A percentile compares a stretch with the other conserved stretches of the same genome.
These are phyloP conservation scores for Gibbula magus DNA, from an alignment of 2,888 invertebrate species.

Conservation along the genomic window DNA sequence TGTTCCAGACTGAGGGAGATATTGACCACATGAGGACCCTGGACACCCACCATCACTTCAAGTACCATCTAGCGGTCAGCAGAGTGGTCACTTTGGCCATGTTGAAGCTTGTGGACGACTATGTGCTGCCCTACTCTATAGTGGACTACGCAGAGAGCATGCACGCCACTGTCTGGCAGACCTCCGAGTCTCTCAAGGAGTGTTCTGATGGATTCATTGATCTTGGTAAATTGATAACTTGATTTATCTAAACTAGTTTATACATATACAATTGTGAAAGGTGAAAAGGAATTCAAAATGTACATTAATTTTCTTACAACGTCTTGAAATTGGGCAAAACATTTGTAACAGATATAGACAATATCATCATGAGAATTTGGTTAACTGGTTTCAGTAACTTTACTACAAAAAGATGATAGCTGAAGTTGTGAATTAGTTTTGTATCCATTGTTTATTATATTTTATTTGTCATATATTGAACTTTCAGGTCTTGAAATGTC, in stretches of 20 bases:
- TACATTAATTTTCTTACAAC: no score
- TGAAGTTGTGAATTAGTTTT: no score
- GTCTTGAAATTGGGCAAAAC: no score
- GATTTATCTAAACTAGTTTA: background rate
- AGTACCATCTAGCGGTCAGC: constrained; percentile 46
- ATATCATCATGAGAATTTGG: no score
- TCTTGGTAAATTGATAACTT: constrained; percentile 25
- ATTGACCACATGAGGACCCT: constrained; percentile 27
- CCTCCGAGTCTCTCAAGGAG: constrained; percentile 29
- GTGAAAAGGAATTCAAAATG: no score
- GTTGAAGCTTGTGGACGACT: constrained; percentile 44
- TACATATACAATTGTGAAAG: no score
- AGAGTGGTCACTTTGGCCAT: constrained; percentile 44
- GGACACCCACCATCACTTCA: constrained; percentile 43
- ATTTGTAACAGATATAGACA: no score
- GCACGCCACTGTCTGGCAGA: constrained; percentile 25
- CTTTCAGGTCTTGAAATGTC: constrained; percentile 27
- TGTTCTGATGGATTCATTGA: constrained; percentile 33
- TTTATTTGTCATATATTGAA: background rate
- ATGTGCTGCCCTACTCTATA: constrained; percentile 41
- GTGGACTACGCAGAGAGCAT: constrained; percentile 15
- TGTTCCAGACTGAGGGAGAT: constrained; percentile 20
- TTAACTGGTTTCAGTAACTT: no score
- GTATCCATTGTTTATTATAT: background rate
- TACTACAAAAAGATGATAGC: no score